Percentiles rank a stretch among this genome's conserved stretches.
phyloP scores from a whole-genome alignment of 2,113 vertebrate genomes.

The Sisor rabdophorus region DNA sequence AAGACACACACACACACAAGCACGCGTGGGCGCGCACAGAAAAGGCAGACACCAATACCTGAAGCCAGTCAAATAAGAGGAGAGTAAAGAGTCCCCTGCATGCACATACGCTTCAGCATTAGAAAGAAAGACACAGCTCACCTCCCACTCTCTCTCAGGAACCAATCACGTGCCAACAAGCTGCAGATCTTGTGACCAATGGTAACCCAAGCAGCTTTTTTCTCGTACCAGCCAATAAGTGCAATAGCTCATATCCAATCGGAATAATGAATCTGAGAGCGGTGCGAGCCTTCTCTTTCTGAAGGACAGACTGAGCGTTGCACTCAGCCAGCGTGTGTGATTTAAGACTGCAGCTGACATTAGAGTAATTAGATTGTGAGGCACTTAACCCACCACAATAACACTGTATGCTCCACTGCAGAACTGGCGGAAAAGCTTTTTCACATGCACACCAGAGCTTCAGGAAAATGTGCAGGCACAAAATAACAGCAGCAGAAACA shows the following conservation, averaged over 20 bases:
- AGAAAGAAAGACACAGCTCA: constrained; percentile 59
- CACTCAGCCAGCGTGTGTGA: constrained; percentile 63
- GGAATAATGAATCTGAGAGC: constrained; percentile 67
- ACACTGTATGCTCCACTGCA: constrained; percentile 54
- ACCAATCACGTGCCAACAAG: constrained; percentile 59
- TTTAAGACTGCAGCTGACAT: constrained; percentile 65
- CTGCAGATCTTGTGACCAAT: constrained; percentile 48
- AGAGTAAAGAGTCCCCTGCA: constrained; percentile 66
- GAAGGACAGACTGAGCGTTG: constrained; percentile 59
- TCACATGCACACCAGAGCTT: constrained; percentile 22
- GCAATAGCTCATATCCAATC: constrained; percentile 71
- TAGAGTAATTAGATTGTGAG: constrained; percentile 67
- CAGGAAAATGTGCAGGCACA: constrained; percentile 34
- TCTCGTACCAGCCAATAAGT: constrained; percentile 65
- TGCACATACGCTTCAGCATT: constrained; percentile 66
- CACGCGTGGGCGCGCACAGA: constrained; percentile 39
- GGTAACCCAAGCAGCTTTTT: constrained; percentile 54
- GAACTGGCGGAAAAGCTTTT: constrained; percentile 48
- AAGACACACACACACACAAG: constrained; percentile 43
- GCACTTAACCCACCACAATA: constrained; percentile 60
- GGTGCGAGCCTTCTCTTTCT: constrained; percentile 53
- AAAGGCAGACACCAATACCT: constrained; percentile 67
- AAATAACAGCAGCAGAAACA: constrained; percentile 35
- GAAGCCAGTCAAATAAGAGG: constrained; percentile 70
- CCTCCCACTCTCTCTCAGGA: constrained; percentile 64